Percentiles rank a stretch among this genome's conserved stretches.
phyloP scores from a whole-genome alignment of 2,113 vertebrate genomes.

The Fregetta grallaria region DNA sequence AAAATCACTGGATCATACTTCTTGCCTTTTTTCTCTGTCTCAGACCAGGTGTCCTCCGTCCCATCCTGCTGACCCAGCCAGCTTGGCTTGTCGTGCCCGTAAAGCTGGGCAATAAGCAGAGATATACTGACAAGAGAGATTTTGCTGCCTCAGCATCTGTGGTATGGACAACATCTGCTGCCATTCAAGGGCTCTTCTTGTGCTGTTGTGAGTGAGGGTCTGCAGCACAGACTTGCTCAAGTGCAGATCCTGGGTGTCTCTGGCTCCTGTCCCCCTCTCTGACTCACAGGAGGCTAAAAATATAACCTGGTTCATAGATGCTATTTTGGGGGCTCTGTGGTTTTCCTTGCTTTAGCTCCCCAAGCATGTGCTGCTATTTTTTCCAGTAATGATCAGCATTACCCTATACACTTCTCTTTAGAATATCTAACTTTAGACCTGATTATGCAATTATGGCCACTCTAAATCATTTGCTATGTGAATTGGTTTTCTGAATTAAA shows the following conservation, averaged over 20 bases:
- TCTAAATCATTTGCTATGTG: background rate
- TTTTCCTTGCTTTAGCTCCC: slow-evolving; percentile 7
- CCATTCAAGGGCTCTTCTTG: background rate
- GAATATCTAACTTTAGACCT: background rate
- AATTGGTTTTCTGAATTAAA: background rate
- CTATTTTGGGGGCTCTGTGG: slow-evolving; percentile 10
- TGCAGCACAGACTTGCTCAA: background rate
- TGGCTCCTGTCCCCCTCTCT: background rate
- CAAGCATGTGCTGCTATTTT: background rate
- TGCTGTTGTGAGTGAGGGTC: background rate
- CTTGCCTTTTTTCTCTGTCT: background rate
- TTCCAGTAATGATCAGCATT: background rate
- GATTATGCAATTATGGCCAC: background rate
- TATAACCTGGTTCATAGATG: background rate
- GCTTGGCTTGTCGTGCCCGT: background rate
- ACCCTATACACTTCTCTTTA: background rate
- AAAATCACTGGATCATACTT: background rate
- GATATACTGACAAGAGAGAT: background rate
- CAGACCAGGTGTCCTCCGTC: background rate
- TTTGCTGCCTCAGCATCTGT: slow-evolving; percentile 1
- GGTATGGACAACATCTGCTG: background rate
- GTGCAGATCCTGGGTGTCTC: background rate
- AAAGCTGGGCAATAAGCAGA: background rate
- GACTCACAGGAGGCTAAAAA: background rate
- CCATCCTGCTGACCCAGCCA: background rate